A percentile compares a stretch with the other conserved stretches of the same genome.
Conservation (phyloP, 1,140 invertebrate genomes). For the Tribolium castaneum region DNA sequence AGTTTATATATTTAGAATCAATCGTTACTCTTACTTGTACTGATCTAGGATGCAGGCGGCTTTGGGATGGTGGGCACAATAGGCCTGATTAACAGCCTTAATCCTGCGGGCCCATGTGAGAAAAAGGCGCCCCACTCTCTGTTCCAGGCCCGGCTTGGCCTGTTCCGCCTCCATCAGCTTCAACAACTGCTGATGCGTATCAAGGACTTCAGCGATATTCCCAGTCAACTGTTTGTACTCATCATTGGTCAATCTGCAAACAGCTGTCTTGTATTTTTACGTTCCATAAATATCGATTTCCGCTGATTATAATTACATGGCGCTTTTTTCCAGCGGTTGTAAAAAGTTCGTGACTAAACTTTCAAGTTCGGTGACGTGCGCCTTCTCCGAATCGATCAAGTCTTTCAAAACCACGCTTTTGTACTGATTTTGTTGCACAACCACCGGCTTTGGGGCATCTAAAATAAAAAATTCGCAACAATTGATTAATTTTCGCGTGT, state of each 20-base stretch:
- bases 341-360: conserved; percentile 86
- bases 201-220: conserved; percentile 89
- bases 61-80: conserved; percentile 89
- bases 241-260: conserved; percentile 80
- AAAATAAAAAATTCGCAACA: conserved; percentile 18
- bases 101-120: conserved; percentile 87
- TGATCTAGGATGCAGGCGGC: conserved; percentile 93
- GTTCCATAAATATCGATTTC: neutral
- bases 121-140: conserved; percentile 92
- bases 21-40: conserved; percentile 73
- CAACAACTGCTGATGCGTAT: conserved; percentile 84
- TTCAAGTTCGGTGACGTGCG: conserved; percentile 89
- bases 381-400: conserved; percentile 91
- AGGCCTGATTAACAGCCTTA: conserved; percentile 86
- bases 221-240: conserved; percentile 89
- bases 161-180: conserved; percentile 80
- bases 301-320: conserved; percentile 79
- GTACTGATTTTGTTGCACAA: conserved; percentile 58
- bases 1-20: neutral
- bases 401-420: conserved; percentile 84
- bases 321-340: conserved; percentile 82
- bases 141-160: conserved; percentile 75
- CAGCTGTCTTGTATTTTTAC: conserved; percentile 11
- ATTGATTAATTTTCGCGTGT: neutral
- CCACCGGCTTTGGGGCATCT: conserved; percentile 55